phyloP scores from a whole-genome alignment of 2,113 vertebrate genomes.

The Lophius piscatorius region DNA sequence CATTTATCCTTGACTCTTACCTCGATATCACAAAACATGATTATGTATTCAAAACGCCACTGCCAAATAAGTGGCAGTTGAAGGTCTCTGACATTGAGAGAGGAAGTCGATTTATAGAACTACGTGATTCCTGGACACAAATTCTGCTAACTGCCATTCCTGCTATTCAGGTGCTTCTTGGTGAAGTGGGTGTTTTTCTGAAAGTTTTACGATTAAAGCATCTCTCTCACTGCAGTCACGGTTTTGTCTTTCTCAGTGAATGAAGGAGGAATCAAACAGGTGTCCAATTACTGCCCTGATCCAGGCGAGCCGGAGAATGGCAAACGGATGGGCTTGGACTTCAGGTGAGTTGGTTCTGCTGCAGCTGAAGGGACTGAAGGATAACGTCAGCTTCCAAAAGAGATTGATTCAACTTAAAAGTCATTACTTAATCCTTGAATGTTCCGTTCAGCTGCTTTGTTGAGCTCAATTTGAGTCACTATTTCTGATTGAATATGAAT shows the following conservation, averaged over 20 bases:
- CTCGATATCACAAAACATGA: slow-evolving; percentile 24
- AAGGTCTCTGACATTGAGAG: slow-evolving; percentile 29
- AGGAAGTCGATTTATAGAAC: slow-evolving; percentile 25
- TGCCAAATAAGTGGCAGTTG: slow-evolving; percentile 37
- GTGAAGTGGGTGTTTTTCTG: slow-evolving; percentile 31
- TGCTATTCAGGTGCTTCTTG: slow-evolving; percentile 25
- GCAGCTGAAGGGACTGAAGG: slow-evolving; percentile 9
- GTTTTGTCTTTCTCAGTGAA: slow-evolving; percentile 84
- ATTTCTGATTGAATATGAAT: too few species aligned
- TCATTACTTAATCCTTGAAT: too few species aligned
- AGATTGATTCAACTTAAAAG: too few species aligned
- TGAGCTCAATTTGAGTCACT: too few species aligned
- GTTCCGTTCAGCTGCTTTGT: too few species aligned
- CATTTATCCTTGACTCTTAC: slow-evolving; percentile 31
- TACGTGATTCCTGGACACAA: slow-evolving; percentile 13
- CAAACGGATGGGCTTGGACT: slow-evolving; percentile 92
- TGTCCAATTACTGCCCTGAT: slow-evolving; percentile 97
- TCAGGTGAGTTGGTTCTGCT: slow-evolving; percentile 84
- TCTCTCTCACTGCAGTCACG: slow-evolving; percentile 40
- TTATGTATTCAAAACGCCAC: slow-evolving; percentile 17
- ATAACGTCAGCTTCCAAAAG: too few species aligned
- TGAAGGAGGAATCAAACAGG: slow-evolving; percentile 97
- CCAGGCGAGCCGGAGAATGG: slow-evolving; percentile 98
- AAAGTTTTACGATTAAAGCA: slow-evolving; percentile 33
- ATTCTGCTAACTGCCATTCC: slow-evolving; percentile 5